A percentile compares a stretch with the other conserved stretches of the same genome.
Conservation (phyloP, 2,113 vertebrate species). For the Macrotis lagotis region DNA sequence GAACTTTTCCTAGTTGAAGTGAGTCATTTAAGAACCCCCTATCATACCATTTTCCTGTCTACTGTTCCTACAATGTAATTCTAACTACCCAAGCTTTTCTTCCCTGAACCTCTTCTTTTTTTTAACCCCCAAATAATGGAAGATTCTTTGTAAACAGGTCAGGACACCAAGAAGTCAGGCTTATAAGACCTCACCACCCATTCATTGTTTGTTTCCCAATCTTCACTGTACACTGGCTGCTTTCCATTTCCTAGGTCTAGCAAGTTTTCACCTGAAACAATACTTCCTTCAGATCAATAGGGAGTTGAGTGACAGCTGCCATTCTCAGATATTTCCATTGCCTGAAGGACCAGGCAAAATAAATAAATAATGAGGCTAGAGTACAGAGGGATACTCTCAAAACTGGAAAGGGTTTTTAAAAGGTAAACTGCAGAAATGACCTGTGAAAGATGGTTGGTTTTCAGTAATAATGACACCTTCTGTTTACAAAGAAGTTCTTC, state of each 20-base stretch:
- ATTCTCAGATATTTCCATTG: background rate
- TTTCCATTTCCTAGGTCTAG: conserved; percentile 22
- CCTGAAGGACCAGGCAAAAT: background rate
- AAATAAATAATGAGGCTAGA: background rate
- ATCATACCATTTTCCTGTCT: background rate
- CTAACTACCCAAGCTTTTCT: background rate
- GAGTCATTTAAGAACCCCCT: background rate
- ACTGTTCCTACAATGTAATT: background rate
- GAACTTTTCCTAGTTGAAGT: background rate
- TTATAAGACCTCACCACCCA: background rate
- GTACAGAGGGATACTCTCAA: background rate
- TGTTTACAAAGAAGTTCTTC: background rate
- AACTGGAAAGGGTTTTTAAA: background rate
- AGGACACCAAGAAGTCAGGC: background rate
- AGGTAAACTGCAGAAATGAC: background rate
- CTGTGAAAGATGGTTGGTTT: background rate
- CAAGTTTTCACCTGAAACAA: conserved; percentile 34
- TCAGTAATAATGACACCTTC: background rate
- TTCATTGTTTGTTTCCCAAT: background rate
- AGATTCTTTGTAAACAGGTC: conserved; percentile 41
- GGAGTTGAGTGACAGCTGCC: background rate
- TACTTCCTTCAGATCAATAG: background rate
- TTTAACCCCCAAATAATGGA: conserved; percentile 26
- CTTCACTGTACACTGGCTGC: conserved; percentile 11
- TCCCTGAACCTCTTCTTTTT: background rate